These are phyloP conservation scores for Aurelia coerulea DNA, from an alignment of 30 jellyfish, hydroid and myxozoan species.

Conservation along the genomic window DNA sequence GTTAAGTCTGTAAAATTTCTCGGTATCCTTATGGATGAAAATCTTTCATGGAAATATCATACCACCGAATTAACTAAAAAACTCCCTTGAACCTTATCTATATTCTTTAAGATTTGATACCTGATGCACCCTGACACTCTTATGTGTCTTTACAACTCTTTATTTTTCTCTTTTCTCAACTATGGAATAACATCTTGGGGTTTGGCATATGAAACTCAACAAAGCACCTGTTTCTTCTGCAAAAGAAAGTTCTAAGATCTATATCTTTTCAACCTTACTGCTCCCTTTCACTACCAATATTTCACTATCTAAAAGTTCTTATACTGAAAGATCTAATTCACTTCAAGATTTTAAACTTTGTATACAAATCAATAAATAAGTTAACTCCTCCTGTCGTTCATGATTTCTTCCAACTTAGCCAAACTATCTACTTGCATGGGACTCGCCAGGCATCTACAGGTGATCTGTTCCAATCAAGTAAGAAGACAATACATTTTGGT, in stretches of 20 bases:
- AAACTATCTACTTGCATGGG: neutral
- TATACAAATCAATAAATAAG: conserved; percentile 27
- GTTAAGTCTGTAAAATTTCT: too few relatives aligned
- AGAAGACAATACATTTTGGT: neutral
- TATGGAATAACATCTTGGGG: conserved; percentile 9
- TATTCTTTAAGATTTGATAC: too few relatives aligned
- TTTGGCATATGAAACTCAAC: neutral
- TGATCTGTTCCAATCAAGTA: neutral
- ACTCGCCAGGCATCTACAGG: neutral
- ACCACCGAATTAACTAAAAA: too few relatives aligned
- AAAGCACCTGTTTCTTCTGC: neutral
- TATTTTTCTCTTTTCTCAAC: neutral
- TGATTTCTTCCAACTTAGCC: conserved; percentile 1
- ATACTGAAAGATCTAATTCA: conserved; percentile 24
- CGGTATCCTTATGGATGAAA: too few relatives aligned
- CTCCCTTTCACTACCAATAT: conserved; percentile 17
- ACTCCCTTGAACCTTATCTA: too few relatives aligned
- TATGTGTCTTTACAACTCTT: neutral
- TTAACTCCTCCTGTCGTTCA: conserved; percentile 36
- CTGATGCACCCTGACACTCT: neutral
- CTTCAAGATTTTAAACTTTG: conserved; percentile 20
- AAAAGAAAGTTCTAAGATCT: neutral
- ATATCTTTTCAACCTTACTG: too few relatives aligned
- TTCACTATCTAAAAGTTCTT: conserved; percentile 16
- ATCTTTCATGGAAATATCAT: too few relatives aligned